phyloP scores from a whole-genome alignment of 2,888 invertebrate genomes.

The Callinectes sapidus region DNA sequence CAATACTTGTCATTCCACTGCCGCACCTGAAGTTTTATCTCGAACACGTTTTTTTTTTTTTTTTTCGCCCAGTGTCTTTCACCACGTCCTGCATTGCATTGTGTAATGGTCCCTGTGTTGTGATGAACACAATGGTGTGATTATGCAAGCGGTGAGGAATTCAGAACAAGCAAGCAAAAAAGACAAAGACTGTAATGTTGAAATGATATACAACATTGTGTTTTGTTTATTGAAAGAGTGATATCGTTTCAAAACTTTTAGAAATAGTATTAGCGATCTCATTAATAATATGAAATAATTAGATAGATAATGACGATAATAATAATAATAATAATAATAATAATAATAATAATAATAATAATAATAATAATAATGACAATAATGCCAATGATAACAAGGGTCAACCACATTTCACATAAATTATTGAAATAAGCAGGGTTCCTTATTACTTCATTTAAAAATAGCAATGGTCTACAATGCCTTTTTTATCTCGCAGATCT shows the following conservation, averaged over 20 bases:
- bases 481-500: not conserved
- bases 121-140: not conserved
- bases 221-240: not conserved
- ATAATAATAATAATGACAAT: too few relatives aligned
- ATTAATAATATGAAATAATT: too few relatives aligned
- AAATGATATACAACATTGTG: not conserved
- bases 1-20: not conserved
- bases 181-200: not conserved
- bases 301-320: too few relatives aligned
- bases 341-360: too few relatives aligned
- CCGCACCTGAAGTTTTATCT: not conserved
- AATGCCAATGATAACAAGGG: too few relatives aligned
- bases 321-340: too few relatives aligned
- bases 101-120: not conserved
- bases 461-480: not conserved
- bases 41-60: not conserved
- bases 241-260: not conserved
- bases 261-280: too few relatives aligned
- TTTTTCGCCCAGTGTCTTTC: not conserved
- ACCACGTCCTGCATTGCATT: not conserved
- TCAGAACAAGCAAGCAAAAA: not conserved
- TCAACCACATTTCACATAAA: not conserved
- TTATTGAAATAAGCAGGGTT: not conserved
- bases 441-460: not conserved
- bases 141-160: not conserved